Percentiles rank a stretch among this genome's conserved stretches.
These are phyloP conservation scores for Aphelocoma californica DNA, from an alignment of 2,797 vertebrate species.

Conservation along the genomic window DNA sequence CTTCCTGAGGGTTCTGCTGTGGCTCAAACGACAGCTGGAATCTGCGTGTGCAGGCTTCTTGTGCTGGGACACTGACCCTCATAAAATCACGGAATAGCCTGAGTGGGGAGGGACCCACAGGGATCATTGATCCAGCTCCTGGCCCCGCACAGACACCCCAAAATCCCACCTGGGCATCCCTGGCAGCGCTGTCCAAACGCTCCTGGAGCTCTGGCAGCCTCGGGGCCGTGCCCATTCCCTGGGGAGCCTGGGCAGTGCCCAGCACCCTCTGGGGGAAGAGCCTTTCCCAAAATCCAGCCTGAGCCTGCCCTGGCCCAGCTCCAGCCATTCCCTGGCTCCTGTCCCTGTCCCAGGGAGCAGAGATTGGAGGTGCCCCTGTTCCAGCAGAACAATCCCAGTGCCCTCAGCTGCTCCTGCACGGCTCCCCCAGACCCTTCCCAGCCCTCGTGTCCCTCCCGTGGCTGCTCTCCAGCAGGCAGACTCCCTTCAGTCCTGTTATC, in stretches of 20 bases:
- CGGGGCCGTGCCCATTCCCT: background rate
- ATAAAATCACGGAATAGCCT: background rate
- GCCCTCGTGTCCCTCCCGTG: background rate
- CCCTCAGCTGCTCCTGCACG: background rate
- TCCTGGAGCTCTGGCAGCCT: background rate
- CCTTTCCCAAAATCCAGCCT: background rate
- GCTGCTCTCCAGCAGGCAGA: background rate
- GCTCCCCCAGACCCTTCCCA: background rate
- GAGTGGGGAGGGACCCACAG: background rate
- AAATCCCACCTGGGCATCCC: background rate
- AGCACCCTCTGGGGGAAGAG: background rate
- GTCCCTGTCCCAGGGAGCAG: background rate
- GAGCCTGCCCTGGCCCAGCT: too few species aligned
- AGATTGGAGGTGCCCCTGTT: background rate
- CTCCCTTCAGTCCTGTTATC: background rate
- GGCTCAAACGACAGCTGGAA: background rate
- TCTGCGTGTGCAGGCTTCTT: background rate
- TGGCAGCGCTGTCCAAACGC: fast-evolving
- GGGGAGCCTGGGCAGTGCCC: background rate
- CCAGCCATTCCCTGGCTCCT: background rate
- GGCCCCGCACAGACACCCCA: background rate
- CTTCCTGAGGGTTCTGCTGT: background rate
- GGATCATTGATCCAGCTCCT: background rate
- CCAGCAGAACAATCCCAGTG: background rate
- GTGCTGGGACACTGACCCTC: background rate